These are phyloP conservation scores for Esperia sulphurella DNA, from an alignment of 2,888 invertebrate species.

Conservation along the genomic window DNA sequence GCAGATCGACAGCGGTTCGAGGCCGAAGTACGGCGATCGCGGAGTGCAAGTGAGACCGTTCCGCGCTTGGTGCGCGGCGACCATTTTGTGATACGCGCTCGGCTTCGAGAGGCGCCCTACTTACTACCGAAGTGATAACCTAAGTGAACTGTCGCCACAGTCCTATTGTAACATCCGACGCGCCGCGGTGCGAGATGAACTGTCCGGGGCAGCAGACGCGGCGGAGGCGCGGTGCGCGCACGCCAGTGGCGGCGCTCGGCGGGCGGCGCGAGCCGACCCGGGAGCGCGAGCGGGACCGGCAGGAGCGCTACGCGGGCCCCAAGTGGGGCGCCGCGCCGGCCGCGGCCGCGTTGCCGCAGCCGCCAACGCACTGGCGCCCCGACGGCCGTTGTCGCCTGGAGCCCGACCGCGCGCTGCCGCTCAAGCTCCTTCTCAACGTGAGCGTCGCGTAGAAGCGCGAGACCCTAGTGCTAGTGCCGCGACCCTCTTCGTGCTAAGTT, in stretches of 20 bases:
- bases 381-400: slow-evolving; percentile 69
- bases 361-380: slow-evolving; percentile 87
- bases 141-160: slow-evolving; percentile 38
- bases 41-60: slow-evolving; percentile 35
- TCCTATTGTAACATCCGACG: neutral
- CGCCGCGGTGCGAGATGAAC: slow-evolving; percentile 37
- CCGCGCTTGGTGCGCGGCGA: slow-evolving; percentile 36
- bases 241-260: slow-evolving; percentile 27
- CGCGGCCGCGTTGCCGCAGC: slow-evolving; percentile 87
- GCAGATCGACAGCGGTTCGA: slow-evolving; percentile 70
- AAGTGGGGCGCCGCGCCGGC: slow-evolving; percentile 91
- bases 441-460: slow-evolving; percentile 45
- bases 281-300: slow-evolving; percentile 28
- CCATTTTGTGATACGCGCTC: slow-evolving; percentile 60
- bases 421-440: slow-evolving; percentile 83
- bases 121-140: slow-evolving; percentile 43
- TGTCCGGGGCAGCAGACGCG: slow-evolving; percentile 41
- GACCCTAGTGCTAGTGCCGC: slow-evolving; percentile 57
- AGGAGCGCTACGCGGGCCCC: slow-evolving; percentile 82
- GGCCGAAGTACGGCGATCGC: slow-evolving; percentile 54
- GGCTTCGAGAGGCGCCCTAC: slow-evolving; percentile 42
- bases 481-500: slow-evolving; percentile 61
- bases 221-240: slow-evolving; percentile 45
- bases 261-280: slow-evolving; percentile 17
- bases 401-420: slow-evolving; percentile 78